Percentiles rank a stretch among this genome's conserved stretches.
Conservation (phyloP, 2,888 invertebrate species). For the Papilio demoleus region DNA sequence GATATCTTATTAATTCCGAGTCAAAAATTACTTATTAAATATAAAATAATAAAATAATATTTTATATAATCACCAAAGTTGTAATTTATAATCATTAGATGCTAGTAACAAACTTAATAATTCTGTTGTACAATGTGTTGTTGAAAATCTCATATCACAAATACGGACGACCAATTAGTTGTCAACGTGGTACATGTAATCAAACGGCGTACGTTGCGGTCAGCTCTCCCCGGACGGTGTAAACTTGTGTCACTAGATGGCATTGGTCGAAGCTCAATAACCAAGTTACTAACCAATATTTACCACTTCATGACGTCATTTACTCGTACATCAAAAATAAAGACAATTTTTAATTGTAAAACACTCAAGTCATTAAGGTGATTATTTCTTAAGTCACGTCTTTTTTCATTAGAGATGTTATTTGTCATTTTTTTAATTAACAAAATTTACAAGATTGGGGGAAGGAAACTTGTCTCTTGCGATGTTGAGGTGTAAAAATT, state of each 20-base stretch:
- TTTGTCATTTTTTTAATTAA: constrained; percentile 29
- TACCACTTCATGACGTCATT: not conserved
- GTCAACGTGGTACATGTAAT: constrained; percentile 30
- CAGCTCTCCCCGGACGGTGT: constrained; percentile 9
- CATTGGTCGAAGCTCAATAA: constrained; percentile 10
- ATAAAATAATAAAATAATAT: not conserved
- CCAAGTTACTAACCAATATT: constrained; percentile 10
- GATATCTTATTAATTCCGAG: not conserved
- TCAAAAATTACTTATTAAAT: not conserved
- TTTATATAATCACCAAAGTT: not conserved
- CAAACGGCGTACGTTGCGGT: constrained; percentile 34
- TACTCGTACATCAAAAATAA: not conserved
- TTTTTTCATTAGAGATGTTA: constrained; percentile 27
- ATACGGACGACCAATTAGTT: constrained; percentile 23
- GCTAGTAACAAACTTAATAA: not conserved
- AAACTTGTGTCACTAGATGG: constrained; percentile 31
- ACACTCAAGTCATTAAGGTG: not conserved
- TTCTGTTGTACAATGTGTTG: not conserved
- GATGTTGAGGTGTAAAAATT: constrained; percentile 56
- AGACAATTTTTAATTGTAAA: not conserved
- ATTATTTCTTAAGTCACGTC: constrained; percentile 39
- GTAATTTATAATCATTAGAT: not conserved
- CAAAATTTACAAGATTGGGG: constrained; percentile 28
- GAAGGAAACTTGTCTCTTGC: constrained; percentile 36
- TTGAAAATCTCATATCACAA: constrained; percentile 1